Conservation (phyloP, 2,797 vertebrate species). For the Poeciliopsis presidionis region DNA sequence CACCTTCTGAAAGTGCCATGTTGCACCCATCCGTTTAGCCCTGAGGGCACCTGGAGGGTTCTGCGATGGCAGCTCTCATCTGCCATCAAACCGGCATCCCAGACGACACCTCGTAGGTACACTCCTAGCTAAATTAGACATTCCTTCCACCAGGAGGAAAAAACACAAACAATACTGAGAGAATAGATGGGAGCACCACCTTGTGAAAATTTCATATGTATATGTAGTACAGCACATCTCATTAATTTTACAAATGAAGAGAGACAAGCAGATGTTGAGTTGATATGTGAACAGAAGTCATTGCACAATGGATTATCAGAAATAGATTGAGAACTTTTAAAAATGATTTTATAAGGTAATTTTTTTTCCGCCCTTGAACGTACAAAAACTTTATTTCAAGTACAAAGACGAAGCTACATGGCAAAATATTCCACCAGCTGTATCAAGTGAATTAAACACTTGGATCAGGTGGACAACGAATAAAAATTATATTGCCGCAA, state of each 20-base stretch:
- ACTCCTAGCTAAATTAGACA: constrained; percentile 57
- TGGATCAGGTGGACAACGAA: background rate
- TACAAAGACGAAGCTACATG: background rate
- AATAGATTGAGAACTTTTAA: background rate
- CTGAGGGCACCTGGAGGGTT: constrained; percentile 85
- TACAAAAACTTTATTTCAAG: background rate
- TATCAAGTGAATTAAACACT: background rate
- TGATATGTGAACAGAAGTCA: background rate
- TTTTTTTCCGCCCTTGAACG: background rate
- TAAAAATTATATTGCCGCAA: background rate
- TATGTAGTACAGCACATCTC: constrained; percentile 1
- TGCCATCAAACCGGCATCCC: constrained; percentile 69
- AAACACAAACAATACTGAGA: constrained; percentile 19
- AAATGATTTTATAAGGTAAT: background rate
- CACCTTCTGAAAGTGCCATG: constrained; percentile 65
- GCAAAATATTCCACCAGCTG: background rate
- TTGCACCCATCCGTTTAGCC: constrained; percentile 72
- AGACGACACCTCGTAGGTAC: constrained; percentile 66
- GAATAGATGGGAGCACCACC: constrained; percentile 63
- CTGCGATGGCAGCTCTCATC: constrained; percentile 78
- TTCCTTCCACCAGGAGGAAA: constrained; percentile 30
- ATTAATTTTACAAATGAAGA: constrained; percentile 17
- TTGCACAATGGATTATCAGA: background rate
- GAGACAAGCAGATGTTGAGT: background rate
- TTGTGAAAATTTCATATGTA: constrained; percentile 90